Percentiles rank a stretch among this genome's conserved stretches.
These are phyloP conservation scores for Pluvialis apricaria DNA, from an alignment of 2,113 vertebrate species.

Conservation along the genomic window DNA sequence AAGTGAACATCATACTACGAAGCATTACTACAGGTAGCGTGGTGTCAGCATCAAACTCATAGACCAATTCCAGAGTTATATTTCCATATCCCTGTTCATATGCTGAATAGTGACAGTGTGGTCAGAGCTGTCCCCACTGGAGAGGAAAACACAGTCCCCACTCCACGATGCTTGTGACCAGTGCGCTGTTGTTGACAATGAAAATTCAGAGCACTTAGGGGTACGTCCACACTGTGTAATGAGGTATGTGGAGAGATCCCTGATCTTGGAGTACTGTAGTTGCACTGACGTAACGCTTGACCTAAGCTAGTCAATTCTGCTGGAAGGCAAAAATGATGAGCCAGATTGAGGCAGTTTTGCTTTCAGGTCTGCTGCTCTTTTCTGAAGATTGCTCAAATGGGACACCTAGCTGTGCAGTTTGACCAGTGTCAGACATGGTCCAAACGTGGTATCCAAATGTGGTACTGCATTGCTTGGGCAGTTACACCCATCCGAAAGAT, in stretches of 20 bases:
- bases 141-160: background rate
- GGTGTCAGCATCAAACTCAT: background rate
- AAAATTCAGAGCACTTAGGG: background rate
- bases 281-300: background rate
- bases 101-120: background rate
- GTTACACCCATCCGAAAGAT: background rate
- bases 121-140: background rate
- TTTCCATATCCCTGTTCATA: background rate
- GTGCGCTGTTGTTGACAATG: background rate
- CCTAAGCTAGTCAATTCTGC: background rate
- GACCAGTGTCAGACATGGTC: background rate
- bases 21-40: background rate
- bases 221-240: fast-evolving
- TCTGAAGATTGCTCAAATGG: background rate
- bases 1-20: background rate
- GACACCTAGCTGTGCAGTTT: background rate
- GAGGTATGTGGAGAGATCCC: background rate
- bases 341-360: background rate
- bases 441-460: background rate
- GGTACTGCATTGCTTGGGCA: background rate
- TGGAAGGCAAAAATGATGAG: background rate
- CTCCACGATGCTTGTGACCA: background rate
- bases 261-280: background rate
- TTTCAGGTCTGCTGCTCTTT: background rate
- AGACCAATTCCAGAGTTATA: background rate